Evolutionary conservation across 2,888 invertebrate species (phyloP), one percentile per base, ranked within the genome.

Genomic region (Alsophila aescularia): DNA sequence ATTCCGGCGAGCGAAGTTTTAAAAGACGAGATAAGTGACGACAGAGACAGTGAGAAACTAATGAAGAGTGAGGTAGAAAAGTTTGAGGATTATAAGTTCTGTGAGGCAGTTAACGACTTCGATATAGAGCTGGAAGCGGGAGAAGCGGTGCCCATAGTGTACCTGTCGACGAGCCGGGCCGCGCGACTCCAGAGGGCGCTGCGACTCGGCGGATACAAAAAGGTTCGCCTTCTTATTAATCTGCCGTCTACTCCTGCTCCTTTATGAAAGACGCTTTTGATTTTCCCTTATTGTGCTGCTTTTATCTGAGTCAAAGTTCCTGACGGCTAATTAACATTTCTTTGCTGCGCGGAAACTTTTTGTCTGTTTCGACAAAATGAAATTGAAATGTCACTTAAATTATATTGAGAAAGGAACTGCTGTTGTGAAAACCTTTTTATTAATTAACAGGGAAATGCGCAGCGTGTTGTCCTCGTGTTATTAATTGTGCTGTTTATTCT

Each of bases 141-240:
- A 24, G 88, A 89, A 64, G 86, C 84, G 53, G 84, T 85, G 57
- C 90, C 89, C 44, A 86, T 88, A 73, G 89, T 92, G 64, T 87
- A 90, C 75, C 87, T 93, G 69, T 89, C 92, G 48, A 87, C 87
- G 14, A 85, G 89, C 66, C 87, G 92, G 48, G 93, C 92, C 36
- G 92, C 93, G 37, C 81, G 82, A 52, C 79, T 94, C 69, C 92
- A 92, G 75, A 84, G 93, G 64, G 87, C 92, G n/a, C 77, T 93
- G 37, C 88, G 91, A 63, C 92, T 92, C 74, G 92, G 90, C 34
- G 93, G 93, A 64, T 90, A 91, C 66, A 93, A 93, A 90, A 92
- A 92, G 91, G 94, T 93, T 76, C 75, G 70, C 41, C 24, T 54
- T 43, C 59, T 69, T 64, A 64, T 66, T 63, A 67, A 68, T 61